These are phyloP conservation scores for Ferrisia virgata DNA, from an alignment of 2,888 invertebrate genomes.

Conservation along the genomic window DNA sequence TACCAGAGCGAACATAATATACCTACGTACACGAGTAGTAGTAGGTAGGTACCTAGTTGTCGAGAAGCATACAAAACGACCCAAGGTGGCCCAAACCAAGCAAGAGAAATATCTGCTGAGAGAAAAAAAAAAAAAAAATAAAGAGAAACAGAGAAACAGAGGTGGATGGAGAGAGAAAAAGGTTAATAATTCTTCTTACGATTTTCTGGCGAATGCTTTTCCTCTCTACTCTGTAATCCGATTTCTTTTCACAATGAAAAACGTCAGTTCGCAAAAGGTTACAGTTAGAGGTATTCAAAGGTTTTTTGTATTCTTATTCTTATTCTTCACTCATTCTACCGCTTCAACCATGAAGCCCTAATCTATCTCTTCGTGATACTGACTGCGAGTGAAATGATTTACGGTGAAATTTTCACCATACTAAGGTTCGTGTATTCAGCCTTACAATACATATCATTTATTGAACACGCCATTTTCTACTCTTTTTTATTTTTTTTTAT, in stretches of 20 bases:
- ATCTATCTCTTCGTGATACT: not conserved
- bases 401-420: not conserved
- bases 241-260: constrained; percentile 3
- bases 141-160: not conserved
- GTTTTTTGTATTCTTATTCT: not conserved
- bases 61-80: not conserved
- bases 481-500: too few relatives aligned
- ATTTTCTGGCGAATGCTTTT: not conserved
- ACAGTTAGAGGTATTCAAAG: not conserved
- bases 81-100: too few relatives aligned
- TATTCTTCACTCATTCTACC: not conserved
- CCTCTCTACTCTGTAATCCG: not conserved
- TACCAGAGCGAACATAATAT: too few relatives aligned
- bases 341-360: too few relatives aligned
- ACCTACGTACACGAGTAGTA: not conserved
- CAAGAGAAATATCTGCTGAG: too few relatives aligned
- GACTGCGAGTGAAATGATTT: not conserved
- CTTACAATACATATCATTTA: too few relatives aligned
- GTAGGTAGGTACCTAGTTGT: not conserved
- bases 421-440: too few relatives aligned
- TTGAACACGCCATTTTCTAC: too few relatives aligned
- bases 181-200: not conserved
- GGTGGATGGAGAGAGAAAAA: not conserved
- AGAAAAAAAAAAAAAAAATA: not conserved
- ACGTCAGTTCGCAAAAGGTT: not conserved